These are phyloP conservation scores for Clarias macrocephalus DNA, from an alignment of 2,113 vertebrate species.

Conservation along the genomic window DNA sequence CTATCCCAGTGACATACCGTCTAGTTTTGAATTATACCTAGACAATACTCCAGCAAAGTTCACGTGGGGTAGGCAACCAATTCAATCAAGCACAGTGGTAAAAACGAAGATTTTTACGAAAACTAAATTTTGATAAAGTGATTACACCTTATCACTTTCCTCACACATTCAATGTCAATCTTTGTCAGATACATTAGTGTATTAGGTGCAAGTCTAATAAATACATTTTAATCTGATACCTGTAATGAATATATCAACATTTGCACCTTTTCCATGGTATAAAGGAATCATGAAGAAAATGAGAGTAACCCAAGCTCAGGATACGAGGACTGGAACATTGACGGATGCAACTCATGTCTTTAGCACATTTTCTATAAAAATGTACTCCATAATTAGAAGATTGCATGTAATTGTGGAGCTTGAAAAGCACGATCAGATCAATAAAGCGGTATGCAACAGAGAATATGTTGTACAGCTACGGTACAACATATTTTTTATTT, in stretches of 20 bases:
- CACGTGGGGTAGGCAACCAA: not conserved
- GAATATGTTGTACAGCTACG: conserved; percentile 19
- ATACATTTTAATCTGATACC: too few relatives aligned
- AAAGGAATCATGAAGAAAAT: not conserved
- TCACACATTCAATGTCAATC: too few relatives aligned
- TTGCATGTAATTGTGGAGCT: too few relatives aligned
- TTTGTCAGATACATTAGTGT: too few relatives aligned
- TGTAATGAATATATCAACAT: too few relatives aligned
- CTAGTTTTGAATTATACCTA: not conserved
- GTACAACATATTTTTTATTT: conserved; percentile 60
- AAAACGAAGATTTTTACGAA: not conserved
- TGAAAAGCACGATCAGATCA: not conserved
- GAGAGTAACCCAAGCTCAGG: not conserved
- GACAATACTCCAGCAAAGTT: not conserved
- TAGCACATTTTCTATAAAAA: not conserved
- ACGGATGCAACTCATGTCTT: not conserved
- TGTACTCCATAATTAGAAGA: not conserved
- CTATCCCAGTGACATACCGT: not conserved
- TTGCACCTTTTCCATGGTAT: too few relatives aligned
- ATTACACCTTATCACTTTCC: too few relatives aligned
- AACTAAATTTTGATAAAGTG: too few relatives aligned
- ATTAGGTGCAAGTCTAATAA: too few relatives aligned
- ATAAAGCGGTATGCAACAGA: conserved; percentile 1
- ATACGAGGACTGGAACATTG: not conserved
- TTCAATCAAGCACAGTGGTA: not conserved